Conservation (phyloP, 2,888 invertebrate species). For the Oscheius sp. region DNA sequence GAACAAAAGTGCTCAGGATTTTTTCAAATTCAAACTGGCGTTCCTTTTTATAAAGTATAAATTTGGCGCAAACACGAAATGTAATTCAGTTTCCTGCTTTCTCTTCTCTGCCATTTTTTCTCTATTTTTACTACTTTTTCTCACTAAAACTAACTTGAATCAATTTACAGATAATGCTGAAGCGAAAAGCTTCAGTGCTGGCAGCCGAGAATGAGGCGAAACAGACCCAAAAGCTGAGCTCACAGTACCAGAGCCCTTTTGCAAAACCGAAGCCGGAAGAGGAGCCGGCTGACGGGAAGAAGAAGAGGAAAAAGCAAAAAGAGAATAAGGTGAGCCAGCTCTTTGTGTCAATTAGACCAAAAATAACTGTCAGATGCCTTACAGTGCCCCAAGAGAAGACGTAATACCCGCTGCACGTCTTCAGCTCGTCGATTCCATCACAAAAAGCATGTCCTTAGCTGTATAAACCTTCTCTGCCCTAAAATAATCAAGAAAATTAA, state of each 20-base stretch:
- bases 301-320: slow-evolving; percentile 35
- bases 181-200: slow-evolving; percentile 1
- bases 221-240: slow-evolving; percentile 4
- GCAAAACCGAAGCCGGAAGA: slow-evolving; percentile 30
- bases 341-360: slow-evolving; percentile 4
- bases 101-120: neutral
- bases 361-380: slow-evolving; percentile 2
- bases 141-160: neutral
- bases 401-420: slow-evolving; percentile 43
- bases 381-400: slow-evolving; percentile 35
- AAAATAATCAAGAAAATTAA: slow-evolving; percentile 7
- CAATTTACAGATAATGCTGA: slow-evolving; percentile 18
- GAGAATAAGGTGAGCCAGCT: slow-evolving; percentile 20
- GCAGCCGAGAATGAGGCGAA: too few species aligned
- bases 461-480: slow-evolving; percentile 21
- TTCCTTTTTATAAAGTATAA: too few species aligned
- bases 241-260: slow-evolving; percentile 45
- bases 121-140: neutral
- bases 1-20: too few species aligned
- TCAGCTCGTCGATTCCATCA: slow-evolving; percentile 40
- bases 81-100: too few species aligned
- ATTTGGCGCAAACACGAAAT: too few species aligned
- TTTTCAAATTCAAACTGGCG: too few species aligned
- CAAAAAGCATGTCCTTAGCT: slow-evolving; percentile 40
- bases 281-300: slow-evolving; percentile 29